A percentile compares a stretch with the other conserved stretches of the same genome.
phyloP scores from a whole-genome alignment of 1,140 invertebrate genomes.

The Anastatus disparis region DNA sequence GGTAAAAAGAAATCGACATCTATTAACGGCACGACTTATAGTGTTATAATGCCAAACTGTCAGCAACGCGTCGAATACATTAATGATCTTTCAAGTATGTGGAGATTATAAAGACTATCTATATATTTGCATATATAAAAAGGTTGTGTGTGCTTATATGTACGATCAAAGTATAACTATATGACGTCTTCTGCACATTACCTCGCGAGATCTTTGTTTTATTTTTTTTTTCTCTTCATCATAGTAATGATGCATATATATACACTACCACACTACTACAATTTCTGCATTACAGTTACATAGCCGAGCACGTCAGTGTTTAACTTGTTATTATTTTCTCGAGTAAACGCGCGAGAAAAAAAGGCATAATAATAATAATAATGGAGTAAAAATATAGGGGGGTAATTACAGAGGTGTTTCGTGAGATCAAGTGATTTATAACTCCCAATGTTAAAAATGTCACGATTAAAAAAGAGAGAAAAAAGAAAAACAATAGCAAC shows the following conservation, averaged over 20 bases:
- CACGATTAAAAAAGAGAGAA: background rate
- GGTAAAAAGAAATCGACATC: background rate
- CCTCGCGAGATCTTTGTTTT: background rate
- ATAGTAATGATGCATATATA: too few relatives aligned
- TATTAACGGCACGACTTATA: background rate
- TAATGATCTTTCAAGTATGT: conserved; percentile 10
- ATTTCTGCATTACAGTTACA: background rate
- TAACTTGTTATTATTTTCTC: background rate
- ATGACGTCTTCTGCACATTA: background rate
- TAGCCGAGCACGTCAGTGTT: too few relatives aligned
- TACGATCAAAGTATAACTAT: background rate
- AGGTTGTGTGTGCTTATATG: too few relatives aligned
- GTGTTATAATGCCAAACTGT: conserved; percentile 4
- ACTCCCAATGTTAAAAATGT: background rate
- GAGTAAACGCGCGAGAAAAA: background rate
- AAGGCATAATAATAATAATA: conserved; percentile 11
- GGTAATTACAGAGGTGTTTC: too few relatives aligned
- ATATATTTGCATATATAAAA: too few relatives aligned
- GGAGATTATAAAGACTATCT: too few relatives aligned
- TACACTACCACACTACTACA: too few relatives aligned
- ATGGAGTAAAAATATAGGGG: background rate
- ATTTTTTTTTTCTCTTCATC: background rate
- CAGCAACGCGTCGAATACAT: background rate
- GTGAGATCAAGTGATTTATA: conserved; percentile 14
- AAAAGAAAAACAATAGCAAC: background rate